Percentiles rank a stretch among this genome's conserved stretches.
phyloP scores from a whole-genome alignment of 2,888 invertebrate species.

The Tetragonisca angustula region DNA sequence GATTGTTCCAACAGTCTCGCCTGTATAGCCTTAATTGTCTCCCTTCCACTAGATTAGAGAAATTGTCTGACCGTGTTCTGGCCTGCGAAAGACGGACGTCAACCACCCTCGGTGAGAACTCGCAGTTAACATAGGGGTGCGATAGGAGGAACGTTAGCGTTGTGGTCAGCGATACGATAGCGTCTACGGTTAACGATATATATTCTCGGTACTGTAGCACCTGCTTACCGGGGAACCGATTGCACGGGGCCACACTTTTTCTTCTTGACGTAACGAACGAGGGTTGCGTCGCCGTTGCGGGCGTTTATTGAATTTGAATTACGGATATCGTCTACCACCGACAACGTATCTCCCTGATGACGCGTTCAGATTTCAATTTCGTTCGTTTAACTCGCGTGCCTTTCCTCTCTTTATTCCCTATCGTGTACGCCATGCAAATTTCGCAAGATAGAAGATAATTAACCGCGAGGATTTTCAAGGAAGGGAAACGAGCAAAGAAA shows the following conservation, averaged over 20 bases:
- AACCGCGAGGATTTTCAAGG: not conserved
- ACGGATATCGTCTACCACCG: conserved; percentile 2
- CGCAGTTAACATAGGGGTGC: conserved; percentile 69
- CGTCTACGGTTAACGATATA: conserved; percentile 47
- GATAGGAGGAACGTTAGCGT: conserved; percentile 66
- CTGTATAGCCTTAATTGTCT: conserved; percentile 50
- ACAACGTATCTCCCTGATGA: not conserved
- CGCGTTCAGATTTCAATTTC: conserved; percentile 13
- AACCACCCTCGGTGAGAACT: conserved; percentile 63
- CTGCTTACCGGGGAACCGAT: conserved; percentile 59
- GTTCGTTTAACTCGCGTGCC: not conserved
- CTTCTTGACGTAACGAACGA: conserved; percentile 47
- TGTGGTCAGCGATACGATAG: conserved; percentile 60
- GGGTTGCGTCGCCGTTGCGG: conserved; percentile 2
- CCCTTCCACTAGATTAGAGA: conserved; percentile 48
- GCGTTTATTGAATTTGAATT: conserved; percentile 57
- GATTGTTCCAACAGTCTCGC: conserved; percentile 17
- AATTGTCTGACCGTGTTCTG: conserved; percentile 57
- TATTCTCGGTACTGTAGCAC: conserved; percentile 55
- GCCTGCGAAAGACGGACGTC: conserved; percentile 64
- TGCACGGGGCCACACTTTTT: conserved; percentile 55
- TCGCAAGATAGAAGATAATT: not conserved
- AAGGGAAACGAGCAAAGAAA: not conserved
- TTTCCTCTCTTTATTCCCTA: not conserved
- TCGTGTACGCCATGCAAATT: not conserved